These are phyloP conservation scores for Phaethornis superciliosus DNA, from an alignment of 2,113 vertebrate species.

Conservation along the genomic window DNA sequence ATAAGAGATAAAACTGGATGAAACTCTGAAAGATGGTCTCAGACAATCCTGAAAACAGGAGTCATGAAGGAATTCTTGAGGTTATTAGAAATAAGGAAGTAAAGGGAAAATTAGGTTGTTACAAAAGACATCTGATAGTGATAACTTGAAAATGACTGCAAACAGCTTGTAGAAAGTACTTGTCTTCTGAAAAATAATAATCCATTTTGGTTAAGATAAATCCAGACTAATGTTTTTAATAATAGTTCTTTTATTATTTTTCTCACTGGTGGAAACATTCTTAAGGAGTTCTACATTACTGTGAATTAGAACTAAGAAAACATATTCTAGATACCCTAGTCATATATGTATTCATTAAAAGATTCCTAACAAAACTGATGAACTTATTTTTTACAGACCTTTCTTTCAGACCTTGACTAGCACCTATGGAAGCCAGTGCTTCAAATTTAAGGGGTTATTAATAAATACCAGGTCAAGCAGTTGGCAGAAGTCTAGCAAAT, in stretches of 20 bases:
- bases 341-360: neutral
- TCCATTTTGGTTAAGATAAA: neutral
- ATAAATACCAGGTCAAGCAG: neutral
- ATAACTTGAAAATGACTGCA: neutral
- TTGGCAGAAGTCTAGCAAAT: neutral
- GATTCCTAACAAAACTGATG: neutral
- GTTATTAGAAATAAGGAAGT: neutral
- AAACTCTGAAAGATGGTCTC: neutral
- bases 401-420: neutral
- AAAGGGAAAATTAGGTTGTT: neutral
- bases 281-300: neutral
- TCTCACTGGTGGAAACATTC: neutral
- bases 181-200: neutral
- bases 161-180: neutral
- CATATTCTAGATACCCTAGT: neutral
- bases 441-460: neutral
- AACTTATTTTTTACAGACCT: neutral
- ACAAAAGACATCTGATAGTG: neutral
- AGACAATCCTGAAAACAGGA: neutral
- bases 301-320: neutral
- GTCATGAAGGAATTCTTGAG: neutral
- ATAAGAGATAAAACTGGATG: neutral
- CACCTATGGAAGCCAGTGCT: neutral
- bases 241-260: neutral
- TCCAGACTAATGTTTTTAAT: neutral